These are phyloP conservation scores for Mormyrops boulengeri DNA, from an alignment of 2,797 vertebrate species.

Conservation along the genomic window DNA sequence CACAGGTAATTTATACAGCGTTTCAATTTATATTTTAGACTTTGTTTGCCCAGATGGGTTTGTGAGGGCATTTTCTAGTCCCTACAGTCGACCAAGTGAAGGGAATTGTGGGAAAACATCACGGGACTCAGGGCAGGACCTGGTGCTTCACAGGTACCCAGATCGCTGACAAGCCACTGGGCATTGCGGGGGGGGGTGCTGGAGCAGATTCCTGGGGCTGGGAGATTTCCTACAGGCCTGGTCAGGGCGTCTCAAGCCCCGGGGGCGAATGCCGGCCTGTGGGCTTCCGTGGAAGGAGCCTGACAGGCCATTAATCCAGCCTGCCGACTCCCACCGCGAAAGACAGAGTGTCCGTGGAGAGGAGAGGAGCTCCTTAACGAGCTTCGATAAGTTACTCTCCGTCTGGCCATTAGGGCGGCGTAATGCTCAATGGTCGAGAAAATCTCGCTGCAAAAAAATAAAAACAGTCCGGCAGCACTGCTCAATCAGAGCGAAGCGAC, in stretches of 20 bases:
- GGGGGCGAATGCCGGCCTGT: conserved; percentile 58
- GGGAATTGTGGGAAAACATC: background rate
- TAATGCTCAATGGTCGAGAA: conserved; percentile 50
- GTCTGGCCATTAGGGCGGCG: conserved; percentile 43
- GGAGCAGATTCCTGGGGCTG: conserved; percentile 8
- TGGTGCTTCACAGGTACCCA: background rate
- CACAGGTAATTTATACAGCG: conserved; percentile 27
- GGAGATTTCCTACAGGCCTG: background rate
- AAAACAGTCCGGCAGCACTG: conserved; percentile 36
- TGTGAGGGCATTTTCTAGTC: background rate
- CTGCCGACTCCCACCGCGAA: conserved; percentile 50
- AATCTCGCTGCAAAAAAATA: conserved; percentile 36
- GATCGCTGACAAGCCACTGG: conserved; percentile 25
- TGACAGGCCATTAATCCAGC: conserved; percentile 74
- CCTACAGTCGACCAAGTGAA: background rate
- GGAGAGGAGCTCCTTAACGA: conserved; percentile 46
- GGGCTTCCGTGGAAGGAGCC: conserved; percentile 57
- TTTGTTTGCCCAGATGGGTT: background rate
- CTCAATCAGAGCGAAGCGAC: conserved; percentile 42
- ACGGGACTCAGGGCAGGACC: background rate
- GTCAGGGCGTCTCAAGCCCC: background rate
- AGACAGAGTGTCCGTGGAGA: conserved; percentile 52
- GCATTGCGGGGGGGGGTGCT: conserved; percentile 44
- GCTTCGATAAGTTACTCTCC: conserved; percentile 43
- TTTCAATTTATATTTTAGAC: background rate